A percentile compares a stretch with the other conserved stretches of the same genome.
Conservation (phyloP, 2,888 invertebrate genomes). For the Thera britannica region DNA sequence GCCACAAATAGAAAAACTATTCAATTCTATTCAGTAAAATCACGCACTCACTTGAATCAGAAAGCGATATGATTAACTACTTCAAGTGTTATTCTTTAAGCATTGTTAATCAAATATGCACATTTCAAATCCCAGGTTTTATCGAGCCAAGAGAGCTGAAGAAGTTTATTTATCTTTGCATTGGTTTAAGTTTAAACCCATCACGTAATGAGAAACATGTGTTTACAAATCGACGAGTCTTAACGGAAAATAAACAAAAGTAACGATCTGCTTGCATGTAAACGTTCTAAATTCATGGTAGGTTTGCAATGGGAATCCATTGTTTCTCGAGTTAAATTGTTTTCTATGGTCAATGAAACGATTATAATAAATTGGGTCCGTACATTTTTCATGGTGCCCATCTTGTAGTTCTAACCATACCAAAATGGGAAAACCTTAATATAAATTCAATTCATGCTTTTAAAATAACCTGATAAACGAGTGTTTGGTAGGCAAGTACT, state of each 20-base stretch:
- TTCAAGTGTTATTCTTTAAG: constrained; percentile 12
- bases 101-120: constrained; percentile 11
- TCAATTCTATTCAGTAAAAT: constrained; percentile 21
- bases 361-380: background rate
- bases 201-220: constrained; percentile 5
- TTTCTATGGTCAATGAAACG: background rate
- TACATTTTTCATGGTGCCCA: background rate
- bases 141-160: background rate
- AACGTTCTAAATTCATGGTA: constrained; percentile 1
- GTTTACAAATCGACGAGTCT: constrained; percentile 6
- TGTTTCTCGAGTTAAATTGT: constrained; percentile 1
- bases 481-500: background rate
- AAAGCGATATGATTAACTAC: constrained; percentile 40
- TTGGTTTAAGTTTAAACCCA: background rate
- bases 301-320: background rate
- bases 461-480: background rate
- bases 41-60: constrained; percentile 39
- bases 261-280: constrained; percentile 5
- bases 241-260: constrained; percentile 21
- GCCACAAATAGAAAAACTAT: too few relatives aligned
- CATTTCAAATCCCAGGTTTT: background rate
- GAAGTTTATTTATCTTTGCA: background rate
- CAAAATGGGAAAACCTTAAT: background rate
- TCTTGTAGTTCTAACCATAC: background rate
- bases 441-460: background rate